Base-by-base conservation (phyloP, 1,140 invertebrate species). In the Leptinotarsa texana region DNA sequence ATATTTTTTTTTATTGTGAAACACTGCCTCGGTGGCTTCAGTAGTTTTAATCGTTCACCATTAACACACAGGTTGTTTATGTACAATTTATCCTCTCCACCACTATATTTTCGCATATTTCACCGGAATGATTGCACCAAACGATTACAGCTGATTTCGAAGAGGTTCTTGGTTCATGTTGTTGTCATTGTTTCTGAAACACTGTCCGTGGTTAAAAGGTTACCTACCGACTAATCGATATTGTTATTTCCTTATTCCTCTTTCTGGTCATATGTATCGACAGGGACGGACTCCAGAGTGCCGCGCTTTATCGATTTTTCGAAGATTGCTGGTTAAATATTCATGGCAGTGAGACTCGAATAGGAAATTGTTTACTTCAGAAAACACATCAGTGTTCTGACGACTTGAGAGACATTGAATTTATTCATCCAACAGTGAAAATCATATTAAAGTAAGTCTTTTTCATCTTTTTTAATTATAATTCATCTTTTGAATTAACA, bases 161-260 rank as follows among this genome's bases (percentile, higher is more conserved):
- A 57, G 47, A 18, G 47, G 18, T 70, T 70, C 33, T 51, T 61
- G 22, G 49, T 70, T 33, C 48, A 70, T 61, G 69, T 57, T 70
- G 69, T 70, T 48, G 47, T 70, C 18, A 70, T 70, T 70, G 69
- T 70, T 70, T 70, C 69, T 57, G n/a, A 61, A 13, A 57, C 69
- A 70, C 57, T 48, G 69, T 27, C 11, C 47, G 69, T 48, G 33
- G 66, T 68, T 68, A 68, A 70, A 63, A 63, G 71, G 71, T 73
- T 73, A 73, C 71, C 71, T 65, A 73, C 61, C 48, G 22, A 73
- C 71, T 65, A 65, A 73, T 73, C 71, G 51, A 73, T 73, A 73
- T 65, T 27, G 70, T 70, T 27, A 61, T 73, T 48, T 65, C 63
- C 61, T 63, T 65, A 73, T 49, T 73, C 71, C 62, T 63, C 33